phyloP scores from a whole-genome alignment of 2,888 invertebrate species.

The Pseudoips prasinana region DNA sequence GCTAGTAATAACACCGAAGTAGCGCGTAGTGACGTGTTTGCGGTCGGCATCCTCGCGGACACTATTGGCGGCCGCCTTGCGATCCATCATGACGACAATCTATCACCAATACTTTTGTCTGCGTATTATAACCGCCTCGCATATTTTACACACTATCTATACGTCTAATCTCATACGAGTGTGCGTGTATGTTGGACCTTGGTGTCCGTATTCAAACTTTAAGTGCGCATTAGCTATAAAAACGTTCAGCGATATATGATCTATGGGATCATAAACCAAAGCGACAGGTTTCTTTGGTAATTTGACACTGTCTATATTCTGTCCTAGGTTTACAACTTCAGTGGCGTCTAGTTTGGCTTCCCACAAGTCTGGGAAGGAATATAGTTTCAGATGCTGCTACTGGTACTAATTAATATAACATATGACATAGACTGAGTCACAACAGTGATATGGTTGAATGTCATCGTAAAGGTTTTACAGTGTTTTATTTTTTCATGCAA shows the following conservation, averaged over 20 bases:
- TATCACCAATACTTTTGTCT: constrained; percentile 46
- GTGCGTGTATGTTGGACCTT: constrained; percentile 7
- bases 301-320: constrained; percentile 31
- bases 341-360: constrained; percentile 23
- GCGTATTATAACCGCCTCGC: constrained; percentile 27
- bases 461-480: constrained; percentile 39
- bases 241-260: constrained; percentile 26
- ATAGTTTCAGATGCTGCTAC: constrained; percentile 15
- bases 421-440: constrained; percentile 26
- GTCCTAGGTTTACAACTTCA: constrained; percentile 21
- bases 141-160: constrained; percentile 30
- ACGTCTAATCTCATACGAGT: constrained; percentile 8
- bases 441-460: constrained; percentile 46
- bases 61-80: constrained; percentile 41
- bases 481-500: constrained; percentile 61
- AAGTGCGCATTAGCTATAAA: constrained; percentile 24
- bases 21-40: constrained; percentile 48
- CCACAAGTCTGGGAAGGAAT: constrained; percentile 18
- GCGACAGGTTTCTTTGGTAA: constrained; percentile 31
- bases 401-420: constrained; percentile 24
- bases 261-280: constrained; percentile 29
- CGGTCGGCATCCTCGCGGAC: constrained; percentile 40
- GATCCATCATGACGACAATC: constrained; percentile 67
- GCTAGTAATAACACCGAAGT: constrained; percentile 34
- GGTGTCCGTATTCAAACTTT: constrained; percentile 19